A percentile compares a stretch with the other conserved stretches of the same genome.
Evolutionary conservation across 1,140 invertebrate genomes (phyloP).

Genomic region (Ceratosolen fusciceps): DNA sequence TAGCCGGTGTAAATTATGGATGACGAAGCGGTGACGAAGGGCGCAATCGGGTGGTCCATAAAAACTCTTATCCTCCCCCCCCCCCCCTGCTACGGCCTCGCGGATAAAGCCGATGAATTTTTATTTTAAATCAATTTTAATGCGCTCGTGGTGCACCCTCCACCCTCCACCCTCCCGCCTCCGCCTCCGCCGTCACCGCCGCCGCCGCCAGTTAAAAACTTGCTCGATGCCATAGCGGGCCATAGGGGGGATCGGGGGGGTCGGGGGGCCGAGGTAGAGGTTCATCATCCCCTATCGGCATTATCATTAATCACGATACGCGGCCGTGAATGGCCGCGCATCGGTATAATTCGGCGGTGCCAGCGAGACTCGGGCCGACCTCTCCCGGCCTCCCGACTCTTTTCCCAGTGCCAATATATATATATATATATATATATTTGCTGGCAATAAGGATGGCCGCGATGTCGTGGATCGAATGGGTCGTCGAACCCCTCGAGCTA

Average conservation of each 20-base stretch:
- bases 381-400: no score
- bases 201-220: no score
- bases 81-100: no score
- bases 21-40: background rate
- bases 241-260: no score
- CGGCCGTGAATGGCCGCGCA: background rate
- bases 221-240: background rate
- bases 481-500: no score
- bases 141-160: background rate
- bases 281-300: constrained; percentile 7
- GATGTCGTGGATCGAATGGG: no score
- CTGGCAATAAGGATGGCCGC: no score
- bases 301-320: background rate
- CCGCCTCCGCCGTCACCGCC: no score
- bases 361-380: background rate
- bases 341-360: background rate
- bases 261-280: background rate
- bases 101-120: background rate
- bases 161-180: no score
- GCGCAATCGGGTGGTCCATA: background rate
- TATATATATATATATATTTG: no score
- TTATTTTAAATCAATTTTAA: constrained; percentile 25
- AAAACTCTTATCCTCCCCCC: background rate
- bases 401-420: no score
- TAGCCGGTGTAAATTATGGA: background rate